Conservation (phyloP, 1,140 invertebrate genomes). For the Anadara kagoshimensis region DNA sequence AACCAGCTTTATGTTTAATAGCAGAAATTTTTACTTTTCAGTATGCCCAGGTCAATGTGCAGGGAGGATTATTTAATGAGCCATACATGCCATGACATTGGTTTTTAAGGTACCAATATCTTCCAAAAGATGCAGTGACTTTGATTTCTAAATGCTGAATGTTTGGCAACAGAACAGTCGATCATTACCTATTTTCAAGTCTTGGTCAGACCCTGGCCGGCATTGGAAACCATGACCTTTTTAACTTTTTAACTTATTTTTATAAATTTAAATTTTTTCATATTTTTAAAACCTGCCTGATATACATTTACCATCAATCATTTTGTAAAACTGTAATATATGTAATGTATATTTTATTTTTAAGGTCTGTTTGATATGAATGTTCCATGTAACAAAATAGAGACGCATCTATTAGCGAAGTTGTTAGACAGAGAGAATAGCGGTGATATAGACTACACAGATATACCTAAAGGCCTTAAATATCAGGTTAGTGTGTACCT, state of each 20-base stretch:
- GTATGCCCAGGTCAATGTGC: too few species aligned
- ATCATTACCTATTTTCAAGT: too few species aligned
- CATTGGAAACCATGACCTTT: not conserved
- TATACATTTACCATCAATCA: not conserved
- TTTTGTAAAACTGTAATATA: not conserved
- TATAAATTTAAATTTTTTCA: not conserved
- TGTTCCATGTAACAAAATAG: constrained; percentile 56
- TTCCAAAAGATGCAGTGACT: too few species aligned
- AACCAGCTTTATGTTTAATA: too few species aligned
- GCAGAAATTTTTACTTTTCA: too few species aligned
- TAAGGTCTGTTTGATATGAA: constrained; percentile 66
- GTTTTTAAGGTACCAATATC: too few species aligned
- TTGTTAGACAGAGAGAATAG: constrained; percentile 63
- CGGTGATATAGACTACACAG: constrained; percentile 64
- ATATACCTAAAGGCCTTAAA: constrained; percentile 61
- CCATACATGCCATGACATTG: too few species aligned
- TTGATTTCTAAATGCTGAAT: too few species aligned
- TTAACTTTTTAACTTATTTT: not conserved
- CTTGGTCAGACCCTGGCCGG: not conserved
- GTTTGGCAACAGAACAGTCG: too few species aligned
- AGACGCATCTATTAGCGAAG: constrained; percentile 63
- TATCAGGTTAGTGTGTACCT: too few species aligned
- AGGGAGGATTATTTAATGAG: too few species aligned
- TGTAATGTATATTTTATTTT: constrained; percentile 16
- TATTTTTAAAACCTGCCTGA: not conserved